Conservation (phyloP, 2,888 invertebrate genomes). For the Athalia cordata region DNA sequence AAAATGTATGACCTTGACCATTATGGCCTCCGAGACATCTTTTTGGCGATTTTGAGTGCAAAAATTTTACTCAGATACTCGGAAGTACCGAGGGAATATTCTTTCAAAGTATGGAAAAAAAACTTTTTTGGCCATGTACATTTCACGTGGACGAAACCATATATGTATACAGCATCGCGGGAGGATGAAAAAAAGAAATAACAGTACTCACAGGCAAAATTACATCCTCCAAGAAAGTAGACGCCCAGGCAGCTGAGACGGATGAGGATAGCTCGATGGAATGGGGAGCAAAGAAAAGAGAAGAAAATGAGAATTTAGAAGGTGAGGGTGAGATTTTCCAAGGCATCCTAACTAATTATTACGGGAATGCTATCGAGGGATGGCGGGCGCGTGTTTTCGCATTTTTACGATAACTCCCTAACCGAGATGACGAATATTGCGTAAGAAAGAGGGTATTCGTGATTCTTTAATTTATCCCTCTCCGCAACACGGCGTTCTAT, state of each 20-base stretch:
- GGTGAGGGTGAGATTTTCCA: conserved; percentile 39
- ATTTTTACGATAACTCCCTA: conserved; percentile 32
- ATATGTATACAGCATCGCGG: too few relatives aligned
- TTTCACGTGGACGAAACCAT: too few relatives aligned
- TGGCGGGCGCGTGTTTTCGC: conserved; percentile 30
- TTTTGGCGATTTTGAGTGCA: too few relatives aligned
- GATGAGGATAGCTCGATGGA: neutral
- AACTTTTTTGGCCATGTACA: too few relatives aligned
- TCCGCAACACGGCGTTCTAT: too few relatives aligned
- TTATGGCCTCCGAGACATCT: too few relatives aligned
- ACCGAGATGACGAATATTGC: conserved; percentile 15
- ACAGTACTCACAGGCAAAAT: too few relatives aligned
- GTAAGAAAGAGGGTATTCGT: neutral
- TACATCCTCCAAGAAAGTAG: neutral
- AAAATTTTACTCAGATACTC: too few relatives aligned
- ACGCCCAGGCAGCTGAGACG: conserved; percentile 6
- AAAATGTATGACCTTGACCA: too few relatives aligned
- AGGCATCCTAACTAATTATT: conserved; percentile 39
- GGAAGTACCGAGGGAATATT: too few relatives aligned
- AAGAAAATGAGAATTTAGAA: neutral
- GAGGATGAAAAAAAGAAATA: too few relatives aligned
- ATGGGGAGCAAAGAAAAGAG: neutral
- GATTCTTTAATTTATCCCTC: conserved; percentile 22
- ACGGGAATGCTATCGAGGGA: conserved; percentile 36
- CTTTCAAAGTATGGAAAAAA: too few relatives aligned